Conservation (phyloP, 1,140 invertebrate species). For the Yoshiicerus persimilis region DNA sequence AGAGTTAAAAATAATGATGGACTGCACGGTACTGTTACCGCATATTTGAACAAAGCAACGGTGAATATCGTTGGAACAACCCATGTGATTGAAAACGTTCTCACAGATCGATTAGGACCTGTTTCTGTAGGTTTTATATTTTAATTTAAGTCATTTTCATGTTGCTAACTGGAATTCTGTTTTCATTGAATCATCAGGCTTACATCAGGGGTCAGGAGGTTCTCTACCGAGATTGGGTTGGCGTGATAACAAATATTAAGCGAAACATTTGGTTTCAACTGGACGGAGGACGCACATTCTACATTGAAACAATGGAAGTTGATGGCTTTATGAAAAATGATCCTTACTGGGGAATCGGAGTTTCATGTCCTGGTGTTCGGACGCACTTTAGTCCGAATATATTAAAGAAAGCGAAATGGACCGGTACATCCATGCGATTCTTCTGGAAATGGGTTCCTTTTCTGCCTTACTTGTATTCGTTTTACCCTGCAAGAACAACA, state of each 20-base stretch:
- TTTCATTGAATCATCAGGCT: neutral
- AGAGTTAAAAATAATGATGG: conserved; percentile 26
- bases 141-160: neutral
- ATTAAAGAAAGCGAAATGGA: conserved; percentile 24
- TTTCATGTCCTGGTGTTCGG: conserved; percentile 36
- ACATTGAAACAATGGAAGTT: conserved; percentile 17
- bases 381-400: neutral
- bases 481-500: neutral
- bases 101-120: conserved; percentile 72
- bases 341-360: conserved; percentile 36
- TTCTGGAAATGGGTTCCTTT: conserved; percentile 33
- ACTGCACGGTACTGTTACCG: conserved; percentile 4
- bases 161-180: no score
- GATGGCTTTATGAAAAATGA: conserved; percentile 43
- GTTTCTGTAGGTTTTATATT: conserved; percentile 62
- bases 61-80: conserved; percentile 83
- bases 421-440: neutral
- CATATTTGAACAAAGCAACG: conserved; percentile 76
- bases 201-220: conserved; percentile 39
- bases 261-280: conserved; percentile 33
- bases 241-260: conserved; percentile 32
- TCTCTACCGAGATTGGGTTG: conserved; percentile 34
- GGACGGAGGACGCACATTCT: conserved; percentile 28
- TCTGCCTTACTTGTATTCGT: conserved; percentile 28
- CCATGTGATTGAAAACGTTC: conserved; percentile 78